Conservation (phyloP, 2,888 invertebrate species). For the Leptinotarsa juncta region DNA sequence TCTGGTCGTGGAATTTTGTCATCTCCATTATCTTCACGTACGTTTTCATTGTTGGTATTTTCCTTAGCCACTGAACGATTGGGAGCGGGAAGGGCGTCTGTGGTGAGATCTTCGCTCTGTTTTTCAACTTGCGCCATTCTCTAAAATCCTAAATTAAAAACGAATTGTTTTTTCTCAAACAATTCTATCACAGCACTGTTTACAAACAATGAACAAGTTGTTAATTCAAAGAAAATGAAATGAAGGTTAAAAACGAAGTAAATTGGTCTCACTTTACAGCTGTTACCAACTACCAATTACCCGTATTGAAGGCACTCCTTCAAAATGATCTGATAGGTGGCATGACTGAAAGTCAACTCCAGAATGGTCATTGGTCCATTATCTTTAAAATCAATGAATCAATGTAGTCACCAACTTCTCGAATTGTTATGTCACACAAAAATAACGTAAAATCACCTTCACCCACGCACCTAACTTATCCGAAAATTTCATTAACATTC, state of each 20-base stretch:
- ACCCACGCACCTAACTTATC: no score
- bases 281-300: conserved; percentile 13
- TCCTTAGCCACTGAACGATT: background rate
- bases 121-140: conserved; percentile 4
- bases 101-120: conserved; percentile 12
- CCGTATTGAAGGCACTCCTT: no score
- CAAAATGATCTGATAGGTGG: no score
- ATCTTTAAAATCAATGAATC: no score
- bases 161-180: conserved; percentile 6
- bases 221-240: background rate
- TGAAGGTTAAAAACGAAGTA: background rate
- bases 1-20: background rate
- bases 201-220: conserved; percentile 14
- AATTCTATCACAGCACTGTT: conserved; percentile 16
- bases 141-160: background rate
- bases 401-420: no score
- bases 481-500: no score
- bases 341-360: no score
- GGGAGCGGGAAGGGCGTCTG: conserved; percentile 8
- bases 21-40: background rate
- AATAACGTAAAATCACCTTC: no score
- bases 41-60: background rate
- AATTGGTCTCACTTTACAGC: background rate
- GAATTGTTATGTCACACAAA: no score
- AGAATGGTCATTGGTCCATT: no score